Evolutionary conservation across 2,113 vertebrate genomes (phyloP), one percentile per base, ranked within the genome.

Genomic region (Smithornis capensis): DNA sequence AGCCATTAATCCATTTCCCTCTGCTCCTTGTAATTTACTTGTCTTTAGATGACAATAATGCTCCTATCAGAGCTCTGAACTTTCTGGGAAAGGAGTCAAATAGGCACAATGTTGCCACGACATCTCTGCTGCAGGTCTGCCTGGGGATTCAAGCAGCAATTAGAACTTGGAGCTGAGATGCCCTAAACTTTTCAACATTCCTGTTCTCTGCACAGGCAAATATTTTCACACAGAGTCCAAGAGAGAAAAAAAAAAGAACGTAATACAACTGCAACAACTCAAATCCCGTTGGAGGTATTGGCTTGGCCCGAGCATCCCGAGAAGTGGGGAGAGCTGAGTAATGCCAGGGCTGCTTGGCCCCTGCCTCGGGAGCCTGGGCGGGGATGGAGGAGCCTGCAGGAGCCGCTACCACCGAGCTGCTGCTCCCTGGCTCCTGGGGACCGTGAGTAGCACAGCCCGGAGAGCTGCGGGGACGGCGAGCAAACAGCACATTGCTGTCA

Each of bases 321-420:
- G 69, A 40, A 40, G 78, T 1, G 74, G 60, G 49, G 75, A 81
- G 69, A 79, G 79, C 49, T 95, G 95, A 90, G 63, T 33, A 90
- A 79, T 19, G 83, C 73, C 9, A 55, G 47, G 79, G 57, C 87
- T 44, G 64, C 92, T 91, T 93, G 93, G 96, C 91, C 62, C 22
- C 50, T 49, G 93, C 90, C 93, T 56, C 4, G 13, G 82, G 65
- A 90, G 83, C 81, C 93, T 74, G 94, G 92, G 92, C 28, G 84
- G n/a, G 40, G 90, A 90, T 42, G 53, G 75, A 65, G 77, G 55
- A 82, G 27, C 16, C 75, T 86, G 91, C 68, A 79, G 93, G 73
- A 90, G 80, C 91, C 1, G 63, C 92, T 86, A 5, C 87, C 4
- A 13, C 94, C 1, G 53, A 33, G 93, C 92, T 69, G 74, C 92